Evolutionary conservation across 2,888 invertebrate species (phyloP).

Genomic region (Dioctria rufipes): DNA sequence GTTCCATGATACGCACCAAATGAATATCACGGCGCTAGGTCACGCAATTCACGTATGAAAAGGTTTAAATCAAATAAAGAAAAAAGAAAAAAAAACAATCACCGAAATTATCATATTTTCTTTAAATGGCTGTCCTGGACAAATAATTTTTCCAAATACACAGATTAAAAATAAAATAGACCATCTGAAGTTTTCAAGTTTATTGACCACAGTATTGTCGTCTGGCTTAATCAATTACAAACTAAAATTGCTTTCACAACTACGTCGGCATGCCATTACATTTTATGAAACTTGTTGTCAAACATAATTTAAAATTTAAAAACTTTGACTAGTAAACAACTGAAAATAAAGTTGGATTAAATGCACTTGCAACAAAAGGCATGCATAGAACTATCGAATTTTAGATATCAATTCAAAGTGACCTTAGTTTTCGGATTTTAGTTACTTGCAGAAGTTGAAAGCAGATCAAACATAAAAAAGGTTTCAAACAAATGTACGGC

Average conservation of each 20-base stretch:
- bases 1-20: slow-evolving; percentile 24
- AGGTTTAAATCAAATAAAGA: neutral
- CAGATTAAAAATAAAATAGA: neutral
- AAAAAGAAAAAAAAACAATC: neutral
- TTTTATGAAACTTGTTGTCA: neutral
- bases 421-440: too few species aligned
- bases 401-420: neutral
- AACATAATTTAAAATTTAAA: neutral
- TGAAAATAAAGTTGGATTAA: neutral
- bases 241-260: neutral
- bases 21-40: neutral
- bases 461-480: too few species aligned
- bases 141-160: neutral
- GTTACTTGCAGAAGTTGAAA: too few species aligned
- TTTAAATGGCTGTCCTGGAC: neutral
- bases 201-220: neutral
- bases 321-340: neutral
- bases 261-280: neutral
- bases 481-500: too few species aligned
- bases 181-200: neutral
- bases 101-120: neutral
- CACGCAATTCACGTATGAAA: slow-evolving; percentile 22
- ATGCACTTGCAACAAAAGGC: neutral
- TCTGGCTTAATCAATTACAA: neutral
- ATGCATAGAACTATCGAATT: neutral